Evolutionary conservation across 2,797 vertebrate genomes (phyloP).

Genomic region (Rhinoraja longicauda): DNA sequence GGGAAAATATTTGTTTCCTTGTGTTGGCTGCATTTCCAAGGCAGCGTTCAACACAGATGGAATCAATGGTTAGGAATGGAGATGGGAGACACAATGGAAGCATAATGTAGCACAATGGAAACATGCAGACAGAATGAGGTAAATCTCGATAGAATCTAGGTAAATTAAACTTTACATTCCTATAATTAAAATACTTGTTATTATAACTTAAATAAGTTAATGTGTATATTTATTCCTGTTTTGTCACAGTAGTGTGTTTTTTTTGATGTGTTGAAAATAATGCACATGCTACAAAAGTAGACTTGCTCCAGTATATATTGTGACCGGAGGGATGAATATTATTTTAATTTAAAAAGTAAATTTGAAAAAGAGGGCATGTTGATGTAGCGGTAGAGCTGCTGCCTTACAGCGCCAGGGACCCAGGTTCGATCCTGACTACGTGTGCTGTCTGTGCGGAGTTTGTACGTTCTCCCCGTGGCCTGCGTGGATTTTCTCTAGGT

Average conservation of each 20-base stretch:
- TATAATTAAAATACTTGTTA: background rate
- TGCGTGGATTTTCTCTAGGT: too few species aligned
- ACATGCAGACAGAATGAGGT: background rate
- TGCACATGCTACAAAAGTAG: constrained; percentile 48
- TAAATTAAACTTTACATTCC: background rate
- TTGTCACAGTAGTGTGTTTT: constrained; percentile 54
- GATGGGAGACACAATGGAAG: background rate
- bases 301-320: constrained; percentile 62
- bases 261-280: constrained; percentile 49
- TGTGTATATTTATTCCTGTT: constrained; percentile 80
- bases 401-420: too few species aligned
- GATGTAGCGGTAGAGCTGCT: too few species aligned
- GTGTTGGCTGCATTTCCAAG: too few species aligned
- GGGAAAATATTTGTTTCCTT: too few species aligned
- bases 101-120: background rate
- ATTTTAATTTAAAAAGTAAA: constrained; percentile 58
- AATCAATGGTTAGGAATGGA: background rate
- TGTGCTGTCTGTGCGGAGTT: too few species aligned
- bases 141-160: constrained; percentile 42
- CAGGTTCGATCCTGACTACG: too few species aligned
- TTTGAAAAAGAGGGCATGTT: too few species aligned
- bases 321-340: constrained; percentile 56
- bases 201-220: too few species aligned
- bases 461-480: too few species aligned
- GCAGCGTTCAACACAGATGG: too few species aligned